Conservation (phyloP, 1,140 invertebrate genomes). For the Sesamia nonagrioides region DNA sequence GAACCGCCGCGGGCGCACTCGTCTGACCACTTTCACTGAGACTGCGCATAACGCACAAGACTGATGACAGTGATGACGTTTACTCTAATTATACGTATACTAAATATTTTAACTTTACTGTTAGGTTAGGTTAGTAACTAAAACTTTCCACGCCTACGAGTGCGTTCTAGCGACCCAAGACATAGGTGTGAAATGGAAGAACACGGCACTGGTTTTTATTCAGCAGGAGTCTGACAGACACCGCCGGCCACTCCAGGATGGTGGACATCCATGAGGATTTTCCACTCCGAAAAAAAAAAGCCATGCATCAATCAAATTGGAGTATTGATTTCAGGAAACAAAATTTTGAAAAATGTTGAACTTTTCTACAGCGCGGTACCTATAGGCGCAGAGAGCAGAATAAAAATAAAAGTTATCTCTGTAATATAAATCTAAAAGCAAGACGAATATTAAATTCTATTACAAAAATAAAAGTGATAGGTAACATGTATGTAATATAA, state of each 20-base stretch:
- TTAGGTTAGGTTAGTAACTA: too few species aligned
- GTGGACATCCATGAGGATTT: too few species aligned
- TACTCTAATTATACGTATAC: slow-evolving; percentile 36
- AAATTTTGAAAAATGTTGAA: slow-evolving; percentile 22
- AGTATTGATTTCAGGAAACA: slow-evolving; percentile 4
- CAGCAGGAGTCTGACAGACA: too few species aligned
- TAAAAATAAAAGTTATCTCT: slow-evolving; percentile 13
- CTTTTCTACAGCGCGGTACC: neutral
- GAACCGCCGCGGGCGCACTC: slow-evolving; percentile 52
- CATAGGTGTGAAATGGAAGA: too few species aligned
- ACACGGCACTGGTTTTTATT: too few species aligned
- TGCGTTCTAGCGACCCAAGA: too few species aligned
- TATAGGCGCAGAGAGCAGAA: neutral
- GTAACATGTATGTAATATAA: slow-evolving; percentile 11
- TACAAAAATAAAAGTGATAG: slow-evolving; percentile 16
- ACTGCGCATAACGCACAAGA: slow-evolving; percentile 68
- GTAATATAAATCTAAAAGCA: neutral
- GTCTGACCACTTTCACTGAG: slow-evolving; percentile 78
- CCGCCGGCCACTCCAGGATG: too few species aligned
- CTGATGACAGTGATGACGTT: neutral
- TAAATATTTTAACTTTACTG: neutral
- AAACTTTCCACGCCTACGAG: slow-evolving; percentile 31
- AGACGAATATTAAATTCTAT: neutral
- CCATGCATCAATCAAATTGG: neutral
- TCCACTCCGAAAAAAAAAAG: too few species aligned